phyloP scores from a whole-genome alignment of 2,888 invertebrate genomes.

The Hydroisotoma schaefferi region DNA sequence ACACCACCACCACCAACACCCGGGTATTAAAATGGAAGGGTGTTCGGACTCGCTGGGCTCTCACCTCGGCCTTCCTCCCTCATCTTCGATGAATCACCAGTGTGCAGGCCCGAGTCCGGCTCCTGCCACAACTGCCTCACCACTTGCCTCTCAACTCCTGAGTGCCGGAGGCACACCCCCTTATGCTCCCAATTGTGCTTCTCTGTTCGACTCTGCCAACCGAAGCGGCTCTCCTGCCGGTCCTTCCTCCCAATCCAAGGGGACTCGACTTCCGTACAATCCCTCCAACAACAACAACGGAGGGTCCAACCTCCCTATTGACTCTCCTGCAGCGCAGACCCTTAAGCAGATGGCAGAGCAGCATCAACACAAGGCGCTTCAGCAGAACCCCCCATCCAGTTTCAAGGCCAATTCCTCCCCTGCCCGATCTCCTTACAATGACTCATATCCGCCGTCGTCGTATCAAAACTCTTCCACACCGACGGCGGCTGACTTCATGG shows the following conservation, averaged over 20 bases:
- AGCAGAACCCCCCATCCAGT: constrained; percentile 9
- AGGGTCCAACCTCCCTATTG: too few species aligned
- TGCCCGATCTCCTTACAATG: constrained; percentile 53
- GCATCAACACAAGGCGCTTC: constrained; percentile 77
- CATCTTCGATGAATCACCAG: background rate
- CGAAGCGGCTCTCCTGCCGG: constrained; percentile 27
- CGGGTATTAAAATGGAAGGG: constrained; percentile 28
- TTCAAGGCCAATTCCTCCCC: constrained; percentile 41
- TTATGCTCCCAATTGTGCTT: background rate
- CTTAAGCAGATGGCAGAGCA: constrained; percentile 96
- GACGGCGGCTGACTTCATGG: constrained; percentile 1
- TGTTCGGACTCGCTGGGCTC: constrained; percentile 18
- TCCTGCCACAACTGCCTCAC: constrained; percentile 47
- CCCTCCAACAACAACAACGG: constrained; percentile 43
- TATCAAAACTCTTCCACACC: constrained; percentile 14
- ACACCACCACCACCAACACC: constrained; percentile 30
- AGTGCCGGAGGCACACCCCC: constrained; percentile 19
- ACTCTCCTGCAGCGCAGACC: constrained; percentile 87
- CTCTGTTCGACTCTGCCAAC: constrained; percentile 10
- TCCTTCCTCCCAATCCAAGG: constrained; percentile 6
- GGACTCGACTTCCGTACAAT: constrained; percentile 45
- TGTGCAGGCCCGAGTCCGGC: constrained; percentile 48
- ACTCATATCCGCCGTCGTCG: constrained; percentile 48
- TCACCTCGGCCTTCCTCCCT: constrained; percentile 26
- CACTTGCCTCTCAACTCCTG: constrained; percentile 47